Base-by-base conservation (phyloP, 2,888 invertebrate species). In the Deilephila porcellus region DNA sequence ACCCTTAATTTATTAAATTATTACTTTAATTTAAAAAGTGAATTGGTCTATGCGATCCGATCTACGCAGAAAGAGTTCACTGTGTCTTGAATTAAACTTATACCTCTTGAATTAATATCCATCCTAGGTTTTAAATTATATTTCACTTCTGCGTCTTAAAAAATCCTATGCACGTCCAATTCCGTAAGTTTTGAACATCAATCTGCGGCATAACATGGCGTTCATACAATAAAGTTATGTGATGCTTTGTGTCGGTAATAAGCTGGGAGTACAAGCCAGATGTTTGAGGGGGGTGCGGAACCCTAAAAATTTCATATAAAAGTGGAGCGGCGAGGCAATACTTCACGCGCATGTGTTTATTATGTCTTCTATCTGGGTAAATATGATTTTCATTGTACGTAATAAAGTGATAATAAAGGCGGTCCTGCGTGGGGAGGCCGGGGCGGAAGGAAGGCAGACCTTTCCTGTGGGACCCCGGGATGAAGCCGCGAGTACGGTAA, bases 311-410 rank as follows among this genome's bases (percentile, higher is more conserved):
- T 81, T 85, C 84, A 85, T 86, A 86, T 84, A 83, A 80, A 79
- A 79, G 78, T 80, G 75, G 72, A 77, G 76, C 78, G 79, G 79
- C 79, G 76, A 79, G 78, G 81, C 82, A 85, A 87, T 89, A 87
- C 85, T 88, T 88, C 85, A 88, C 83, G 84, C 87, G 86, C 88
- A 86, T 87, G 88, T 91, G 89, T 91, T 91, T 92, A 90, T 92
- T 90, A 90, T 87, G 89, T 85, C 86, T 86, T 88, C 88, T 88
- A 87, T 87, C 85, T 86, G 79, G 82, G 89, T 90, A 90, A 91
- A 91, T 92, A 92, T 91, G 91, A 91, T 91, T 91, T 90, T 89
- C 89, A 91, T 90, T 92, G 90, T 91, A 80, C 81, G 88, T 90
- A 91, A 91, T 92, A 91, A 91, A 91, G 91, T 88, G 86, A 83